Base-by-base conservation (phyloP, 2,888 invertebrate species). In the Caenorhabditis auriculariae region DNA sequence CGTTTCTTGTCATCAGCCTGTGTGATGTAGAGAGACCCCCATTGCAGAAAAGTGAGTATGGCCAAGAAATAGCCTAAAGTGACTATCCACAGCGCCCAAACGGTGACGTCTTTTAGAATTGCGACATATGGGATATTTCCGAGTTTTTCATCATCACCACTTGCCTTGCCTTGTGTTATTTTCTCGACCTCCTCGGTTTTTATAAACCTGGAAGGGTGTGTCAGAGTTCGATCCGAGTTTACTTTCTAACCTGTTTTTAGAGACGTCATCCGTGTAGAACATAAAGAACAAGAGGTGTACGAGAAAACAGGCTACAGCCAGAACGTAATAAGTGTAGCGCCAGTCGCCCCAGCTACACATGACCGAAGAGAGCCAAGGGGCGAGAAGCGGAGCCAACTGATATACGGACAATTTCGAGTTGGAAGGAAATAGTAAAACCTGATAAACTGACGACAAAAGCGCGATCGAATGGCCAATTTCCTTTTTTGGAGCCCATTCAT, bases 401-500 rank as follows among this genome's bases (percentile, higher is more conserved):
- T 37, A 35, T 23, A 21, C 21, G 17, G 15, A 39, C 17, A 39
- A 39, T 7, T 4, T 4, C 21, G 39, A 39, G 17, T 39, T 39
- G 9, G 9, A 35, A 35, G 39, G n/a, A 39, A 39, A 39, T 5
- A 19, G 17, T n/a, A 21, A 39, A 19, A 43, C 43, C 19, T 46
- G 46, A 29, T 46, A 46, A 29, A 29, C 32, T 23, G 60, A 68
- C 4, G 64, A 54, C 1, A 68, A 32, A 24, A 64, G 50, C n/a
- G 68, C 68, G 27, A 68, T 59, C 9, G 61, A 55, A n/a, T 56
- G 43, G 1, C 61, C 64, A 1, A 51, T 56, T 43, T 68, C 68
- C 1, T 26, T 17, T 35, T 51, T 53, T 4, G 68, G 64, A n/a
- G 64, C 58, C 68, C 68, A 68, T 60, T 68, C 68, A 12, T 52